phyloP scores from a whole-genome alignment of 2,797 vertebrate genomes.

The Arctocebus calabarensis region DNA sequence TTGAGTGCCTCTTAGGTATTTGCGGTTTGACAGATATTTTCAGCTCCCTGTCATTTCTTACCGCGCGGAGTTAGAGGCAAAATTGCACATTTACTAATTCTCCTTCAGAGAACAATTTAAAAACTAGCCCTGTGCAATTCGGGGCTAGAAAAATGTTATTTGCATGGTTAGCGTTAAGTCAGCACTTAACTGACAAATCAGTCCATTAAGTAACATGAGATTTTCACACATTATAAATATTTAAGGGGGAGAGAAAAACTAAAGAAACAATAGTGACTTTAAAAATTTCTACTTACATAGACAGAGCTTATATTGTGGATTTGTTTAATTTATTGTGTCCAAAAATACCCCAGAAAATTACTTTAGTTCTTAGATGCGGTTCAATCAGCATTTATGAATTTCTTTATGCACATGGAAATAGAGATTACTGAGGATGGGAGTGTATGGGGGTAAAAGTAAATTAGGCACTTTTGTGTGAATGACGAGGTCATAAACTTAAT shows the following conservation, averaged over 20 bases:
- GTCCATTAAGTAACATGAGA: constrained; percentile 82
- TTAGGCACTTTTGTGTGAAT: constrained; percentile 68
- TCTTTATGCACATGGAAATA: constrained; percentile 38
- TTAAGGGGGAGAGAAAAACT: constrained; percentile 51
- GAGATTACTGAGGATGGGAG: background rate
- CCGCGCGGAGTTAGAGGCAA: constrained; percentile 69
- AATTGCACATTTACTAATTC: constrained; percentile 82
- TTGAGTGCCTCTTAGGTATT: constrained; percentile 80
- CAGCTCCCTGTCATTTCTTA: constrained; percentile 72
- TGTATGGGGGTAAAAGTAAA: background rate
- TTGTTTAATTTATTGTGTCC: background rate
- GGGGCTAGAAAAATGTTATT: constrained; percentile 76
- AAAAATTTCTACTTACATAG: constrained; percentile 51
- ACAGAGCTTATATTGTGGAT: background rate
- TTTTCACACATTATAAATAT: constrained; percentile 83
- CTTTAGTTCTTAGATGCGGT: constrained; percentile 69
- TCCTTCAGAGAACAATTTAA: constrained; percentile 82
- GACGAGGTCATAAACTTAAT: constrained; percentile 84
- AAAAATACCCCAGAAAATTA: constrained; percentile 38
- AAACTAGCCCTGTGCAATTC: constrained; percentile 73
- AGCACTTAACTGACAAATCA: constrained; percentile 83
- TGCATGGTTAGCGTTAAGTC: constrained; percentile 80
- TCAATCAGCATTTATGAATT: constrained; percentile 60
- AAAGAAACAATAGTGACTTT: constrained; percentile 68
- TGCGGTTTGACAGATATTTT: constrained; percentile 83